Conservation (phyloP, 1,140 invertebrate genomes). For the Stenopsyche tienmushanensis region DNA sequence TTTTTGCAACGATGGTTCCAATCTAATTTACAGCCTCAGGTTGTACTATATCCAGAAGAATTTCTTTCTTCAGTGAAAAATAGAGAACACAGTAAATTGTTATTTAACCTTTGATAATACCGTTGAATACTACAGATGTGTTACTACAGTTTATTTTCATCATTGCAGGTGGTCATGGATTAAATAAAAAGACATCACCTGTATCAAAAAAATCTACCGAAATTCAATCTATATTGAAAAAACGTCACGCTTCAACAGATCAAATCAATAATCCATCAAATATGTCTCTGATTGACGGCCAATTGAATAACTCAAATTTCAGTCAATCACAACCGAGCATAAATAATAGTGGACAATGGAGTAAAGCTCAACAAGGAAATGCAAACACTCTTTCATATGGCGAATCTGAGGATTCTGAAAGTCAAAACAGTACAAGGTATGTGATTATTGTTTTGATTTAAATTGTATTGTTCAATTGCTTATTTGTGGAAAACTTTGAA, state of each 20-base stretch:
- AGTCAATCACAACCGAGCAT: conserved; percentile 21
- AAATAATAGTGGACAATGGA: conserved; percentile 24
- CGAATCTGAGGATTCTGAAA: conserved; percentile 56
- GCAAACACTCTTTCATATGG: conserved; percentile 44
- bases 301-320: conserved; percentile 14
- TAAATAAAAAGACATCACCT: conserved; percentile 32
- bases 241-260: conserved; percentile 57
- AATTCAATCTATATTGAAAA: conserved; percentile 60
- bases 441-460: background rate
- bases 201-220: conserved; percentile 50
- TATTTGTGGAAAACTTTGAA: too few relatives aligned
- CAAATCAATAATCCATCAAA: conserved; percentile 46
- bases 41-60: conserved; percentile 47
- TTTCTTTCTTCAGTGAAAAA: conserved; percentile 25
- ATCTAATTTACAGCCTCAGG: conserved; percentile 50
- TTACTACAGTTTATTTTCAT: background rate
- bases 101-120: too few relatives aligned
- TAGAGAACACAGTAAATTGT: conserved; percentile 19
- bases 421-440: conserved; percentile 55
- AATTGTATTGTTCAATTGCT: too few relatives aligned
- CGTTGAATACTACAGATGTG: background rate
- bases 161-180: background rate
- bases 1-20: conserved; percentile 50
- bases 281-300: conserved; percentile 2
- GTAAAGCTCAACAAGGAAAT: conserved; percentile 2